phyloP scores from a whole-genome alignment of 2,888 invertebrate genomes.

The Leptopilina syphax region DNA sequence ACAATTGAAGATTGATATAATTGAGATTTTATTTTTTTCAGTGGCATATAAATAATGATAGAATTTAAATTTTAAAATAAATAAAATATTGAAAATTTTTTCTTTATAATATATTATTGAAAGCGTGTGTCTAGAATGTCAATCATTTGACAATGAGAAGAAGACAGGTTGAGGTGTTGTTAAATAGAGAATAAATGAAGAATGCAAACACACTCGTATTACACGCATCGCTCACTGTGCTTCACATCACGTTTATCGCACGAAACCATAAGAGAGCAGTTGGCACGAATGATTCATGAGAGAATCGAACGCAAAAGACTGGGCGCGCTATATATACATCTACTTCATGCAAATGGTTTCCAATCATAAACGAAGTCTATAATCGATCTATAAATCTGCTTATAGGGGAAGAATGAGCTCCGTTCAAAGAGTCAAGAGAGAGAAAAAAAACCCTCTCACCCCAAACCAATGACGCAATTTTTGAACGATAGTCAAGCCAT shows the following conservation, averaged over 20 bases:
- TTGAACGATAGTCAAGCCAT: slow-evolving; percentile 34
- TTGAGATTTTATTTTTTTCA: too few species aligned
- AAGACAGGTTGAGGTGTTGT: too few species aligned
- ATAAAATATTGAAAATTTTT: too few species aligned
- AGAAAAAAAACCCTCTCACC: slow-evolving; percentile 37
- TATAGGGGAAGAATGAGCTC: slow-evolving; percentile 64
- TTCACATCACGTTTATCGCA: slow-evolving; percentile 71
- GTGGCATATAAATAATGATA: too few species aligned
- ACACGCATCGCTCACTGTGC: slow-evolving; percentile 66
- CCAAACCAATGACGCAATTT: too few species aligned
- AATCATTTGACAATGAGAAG: too few species aligned
- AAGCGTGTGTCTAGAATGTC: too few species aligned
- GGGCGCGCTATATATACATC: slow-evolving; percentile 56
- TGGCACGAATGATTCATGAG: slow-evolving; percentile 73
- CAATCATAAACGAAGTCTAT: slow-evolving; percentile 75
- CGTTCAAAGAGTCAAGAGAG: slow-evolving; percentile 49
- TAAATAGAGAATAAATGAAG: slow-evolving; percentile 52
- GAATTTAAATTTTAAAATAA: too few species aligned
- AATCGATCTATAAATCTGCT: slow-evolving; percentile 77
- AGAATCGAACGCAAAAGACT: slow-evolving; percentile 51
- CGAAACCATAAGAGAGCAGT: slow-evolving; percentile 72
- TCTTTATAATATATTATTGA: too few species aligned
- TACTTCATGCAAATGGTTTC: slow-evolving; percentile 75
- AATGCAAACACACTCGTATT: slow-evolving; percentile 66
- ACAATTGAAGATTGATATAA: too few species aligned